Evolutionary conservation across 2,797 vertebrate genomes (phyloP).

Genomic region (Streptopelia turtur): DNA sequence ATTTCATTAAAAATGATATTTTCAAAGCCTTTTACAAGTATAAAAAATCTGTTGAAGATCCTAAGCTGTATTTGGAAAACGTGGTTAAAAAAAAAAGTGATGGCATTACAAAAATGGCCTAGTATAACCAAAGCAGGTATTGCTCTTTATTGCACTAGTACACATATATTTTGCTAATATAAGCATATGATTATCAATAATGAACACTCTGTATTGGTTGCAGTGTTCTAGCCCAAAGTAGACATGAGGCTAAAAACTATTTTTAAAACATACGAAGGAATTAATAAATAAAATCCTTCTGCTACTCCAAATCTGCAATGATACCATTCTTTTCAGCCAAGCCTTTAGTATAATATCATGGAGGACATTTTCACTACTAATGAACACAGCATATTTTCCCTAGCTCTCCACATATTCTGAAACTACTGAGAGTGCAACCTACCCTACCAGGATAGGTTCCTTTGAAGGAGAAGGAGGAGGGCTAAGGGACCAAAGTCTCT

Average conservation of each 20-base stretch:
- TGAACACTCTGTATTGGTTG: background rate
- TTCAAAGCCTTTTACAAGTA: background rate
- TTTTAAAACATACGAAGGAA: background rate
- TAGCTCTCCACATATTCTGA: background rate
- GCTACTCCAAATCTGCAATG: background rate
- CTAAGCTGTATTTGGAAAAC: constrained; percentile 31
- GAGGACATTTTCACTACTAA: background rate
- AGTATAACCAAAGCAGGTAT: background rate
- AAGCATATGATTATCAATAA: background rate
- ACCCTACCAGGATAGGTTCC: background rate
- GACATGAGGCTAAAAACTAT: background rate
- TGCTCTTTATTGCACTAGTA: background rate
- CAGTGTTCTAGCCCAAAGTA: constrained; percentile 9
- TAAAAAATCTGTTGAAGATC: constrained; percentile 13
- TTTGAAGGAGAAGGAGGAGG: background rate
- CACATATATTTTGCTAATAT: background rate
- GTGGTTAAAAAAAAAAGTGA: constrained; percentile 2
- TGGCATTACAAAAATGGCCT: constrained; percentile 32
- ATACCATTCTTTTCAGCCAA: background rate
- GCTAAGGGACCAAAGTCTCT: background rate
- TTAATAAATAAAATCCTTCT: constrained; percentile 20
- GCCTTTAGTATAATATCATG: background rate
- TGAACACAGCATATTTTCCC: background rate
- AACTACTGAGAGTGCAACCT: background rate
- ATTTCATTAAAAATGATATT: background rate